A percentile compares a stretch with the other conserved stretches of the same genome.
phyloP scores from a whole-genome alignment of 2,113 vertebrate species.

The Cichladusa arquata region DNA sequence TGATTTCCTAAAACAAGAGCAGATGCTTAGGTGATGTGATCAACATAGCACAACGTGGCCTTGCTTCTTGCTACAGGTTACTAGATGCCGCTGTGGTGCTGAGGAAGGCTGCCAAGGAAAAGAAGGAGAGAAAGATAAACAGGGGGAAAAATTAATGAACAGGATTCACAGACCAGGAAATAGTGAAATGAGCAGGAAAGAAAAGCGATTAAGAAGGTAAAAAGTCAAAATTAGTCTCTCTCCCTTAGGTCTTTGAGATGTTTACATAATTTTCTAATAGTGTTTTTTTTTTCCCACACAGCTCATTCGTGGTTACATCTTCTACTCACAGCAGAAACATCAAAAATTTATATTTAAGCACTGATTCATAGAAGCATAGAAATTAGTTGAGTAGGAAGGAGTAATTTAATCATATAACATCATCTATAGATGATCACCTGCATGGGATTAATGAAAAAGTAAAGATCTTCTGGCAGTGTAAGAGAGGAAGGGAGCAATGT shows the following conservation, averaged over 20 bases:
- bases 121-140: not conserved
- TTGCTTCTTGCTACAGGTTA: not conserved
- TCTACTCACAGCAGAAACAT: not conserved
- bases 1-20: not conserved
- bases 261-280: not conserved
- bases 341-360: not conserved
- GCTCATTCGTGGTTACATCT: not conserved
- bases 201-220: not conserved
- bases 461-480: not conserved
- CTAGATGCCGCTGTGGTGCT: not conserved
- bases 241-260: not conserved
- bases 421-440: not conserved
- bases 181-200: not conserved
- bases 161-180: not conserved
- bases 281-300: not conserved
- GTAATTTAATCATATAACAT: not conserved
- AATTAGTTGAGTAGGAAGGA: not conserved
- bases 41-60: not conserved
- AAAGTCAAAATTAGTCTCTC: not conserved
- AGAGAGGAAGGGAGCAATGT: not conserved
- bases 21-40: not conserved
- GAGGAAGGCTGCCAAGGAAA: not conserved
- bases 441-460: not conserved
- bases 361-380: not conserved
- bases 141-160: not conserved